These are phyloP conservation scores for Bombus superbus DNA, from an alignment of 1,140 invertebrate species.

Conservation along the genomic window DNA sequence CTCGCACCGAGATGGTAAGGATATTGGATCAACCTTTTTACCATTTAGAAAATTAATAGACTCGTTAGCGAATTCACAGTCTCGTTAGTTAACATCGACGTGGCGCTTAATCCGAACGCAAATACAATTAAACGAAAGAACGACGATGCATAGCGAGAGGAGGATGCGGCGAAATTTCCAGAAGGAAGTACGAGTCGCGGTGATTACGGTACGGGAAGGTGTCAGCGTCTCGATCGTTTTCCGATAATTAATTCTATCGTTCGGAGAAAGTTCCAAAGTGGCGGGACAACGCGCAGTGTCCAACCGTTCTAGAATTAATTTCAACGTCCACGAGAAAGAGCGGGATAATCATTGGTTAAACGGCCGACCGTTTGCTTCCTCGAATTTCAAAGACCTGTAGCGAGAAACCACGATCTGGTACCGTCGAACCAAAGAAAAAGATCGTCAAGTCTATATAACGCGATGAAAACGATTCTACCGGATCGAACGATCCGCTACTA, in stretches of 20 bases:
- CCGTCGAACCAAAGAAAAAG: background rate
- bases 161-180: background rate
- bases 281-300: constrained; percentile 15
- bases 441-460: background rate
- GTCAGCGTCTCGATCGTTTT: constrained; percentile 57
- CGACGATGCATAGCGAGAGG: background rate
- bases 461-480: background rate
- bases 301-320: constrained; percentile 23
- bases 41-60: background rate
- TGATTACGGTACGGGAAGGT: background rate
- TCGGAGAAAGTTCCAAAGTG: constrained; percentile 40
- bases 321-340: background rate
- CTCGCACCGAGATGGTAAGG: constrained; percentile 88
- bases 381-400: background rate
- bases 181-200: background rate
- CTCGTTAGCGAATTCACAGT: background rate
- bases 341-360: background rate
- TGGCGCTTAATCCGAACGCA: no score
- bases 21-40: background rate
- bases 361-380: no score
- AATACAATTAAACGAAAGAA: background rate
- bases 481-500: background rate
- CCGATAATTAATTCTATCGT: constrained; percentile 65
- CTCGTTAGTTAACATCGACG: background rate
- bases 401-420: no score